Conservation (phyloP, 2,888 invertebrate genomes). For the Drosophila infuscata region DNA sequence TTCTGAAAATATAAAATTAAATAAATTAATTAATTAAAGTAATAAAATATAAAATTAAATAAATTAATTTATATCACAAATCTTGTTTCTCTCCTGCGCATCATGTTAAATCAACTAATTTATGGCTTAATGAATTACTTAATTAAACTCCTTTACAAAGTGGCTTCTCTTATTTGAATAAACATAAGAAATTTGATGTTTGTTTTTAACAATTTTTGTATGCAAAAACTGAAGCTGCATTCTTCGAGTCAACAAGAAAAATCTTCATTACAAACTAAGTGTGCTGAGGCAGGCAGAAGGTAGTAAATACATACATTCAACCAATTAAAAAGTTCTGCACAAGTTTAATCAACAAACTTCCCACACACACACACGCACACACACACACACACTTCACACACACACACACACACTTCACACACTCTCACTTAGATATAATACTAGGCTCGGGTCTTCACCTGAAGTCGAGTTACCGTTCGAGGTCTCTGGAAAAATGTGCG, state of each 20-base stretch:
- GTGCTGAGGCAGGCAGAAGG: constrained; percentile 1
- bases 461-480: constrained; percentile 7
- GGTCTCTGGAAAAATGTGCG: constrained; percentile 54
- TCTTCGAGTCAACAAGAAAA: constrained; percentile 31
- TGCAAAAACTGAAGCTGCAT: constrained; percentile 27
- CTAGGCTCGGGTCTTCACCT: constrained; percentile 2
- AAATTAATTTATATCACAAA: background rate
- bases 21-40: background rate
- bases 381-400: constrained; percentile 34
- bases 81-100: background rate
- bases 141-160: background rate
- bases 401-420: constrained; percentile 25
- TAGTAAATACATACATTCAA: constrained; percentile 16
- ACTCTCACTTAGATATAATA: background rate
- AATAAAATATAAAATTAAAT: background rate
- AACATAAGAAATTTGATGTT: background rate
- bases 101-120: background rate
- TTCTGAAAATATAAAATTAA: background rate
- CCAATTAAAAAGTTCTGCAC: constrained; percentile 75
- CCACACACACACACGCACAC: constrained; percentile 48
- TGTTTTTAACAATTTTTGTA: constrained; percentile 2
- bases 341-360: constrained; percentile 78
- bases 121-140: background rate
- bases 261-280: constrained; percentile 12
- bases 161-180: background rate